Base-by-base conservation (phyloP, 2,797 vertebrate genomes). In the Sandelia bainsii region DNA sequence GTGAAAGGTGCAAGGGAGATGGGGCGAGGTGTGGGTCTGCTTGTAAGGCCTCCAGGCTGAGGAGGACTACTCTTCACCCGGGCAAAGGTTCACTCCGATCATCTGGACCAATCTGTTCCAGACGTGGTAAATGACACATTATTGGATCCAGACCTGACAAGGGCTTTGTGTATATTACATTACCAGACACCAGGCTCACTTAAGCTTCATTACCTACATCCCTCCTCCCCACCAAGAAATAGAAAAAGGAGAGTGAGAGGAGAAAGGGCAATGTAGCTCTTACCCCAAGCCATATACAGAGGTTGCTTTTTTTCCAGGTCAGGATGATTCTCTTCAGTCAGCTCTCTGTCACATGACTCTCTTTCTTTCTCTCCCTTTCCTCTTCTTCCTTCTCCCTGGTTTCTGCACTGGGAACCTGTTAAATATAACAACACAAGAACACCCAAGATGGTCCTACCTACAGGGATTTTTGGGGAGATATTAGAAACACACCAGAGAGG, bases 71-170 rank as follows among this genome's bases (percentile, higher is more conserved):
- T 95, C 95, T 94, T 96, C 96, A 96, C 96, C 96, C 95, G 96
- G 96, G 96, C 97, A 97, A 97, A 96, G 97, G 97, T 99, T 98
- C 96, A 98, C 93, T 95, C 94, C 94, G 95, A 97, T 97, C 96
- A 97, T 95, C 93, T 94, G 93, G 94, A 94, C 95, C 95, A 96
- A 99, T 98, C 96, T 97, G 95, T 99, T 99, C 98, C 98, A 99
- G 97, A 99, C 97, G 69, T 93, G 94, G 96, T 95, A 97, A 97
- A 98, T 96, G 97, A 98, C 96, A 96, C 95, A 95, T 98, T 98
- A 99, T 99, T 99, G 96, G 96, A 99, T 98, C 96, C 98, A 99
- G 97, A 98, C 96, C 95, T 95, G 94, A 94, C 95, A 96, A 94
- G 95, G 95, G 93, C 95, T 96, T 94, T 95, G 94, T 93, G 93